phyloP scores from a whole-genome alignment of 1,140 invertebrate species.

The Whitmania pigra region DNA sequence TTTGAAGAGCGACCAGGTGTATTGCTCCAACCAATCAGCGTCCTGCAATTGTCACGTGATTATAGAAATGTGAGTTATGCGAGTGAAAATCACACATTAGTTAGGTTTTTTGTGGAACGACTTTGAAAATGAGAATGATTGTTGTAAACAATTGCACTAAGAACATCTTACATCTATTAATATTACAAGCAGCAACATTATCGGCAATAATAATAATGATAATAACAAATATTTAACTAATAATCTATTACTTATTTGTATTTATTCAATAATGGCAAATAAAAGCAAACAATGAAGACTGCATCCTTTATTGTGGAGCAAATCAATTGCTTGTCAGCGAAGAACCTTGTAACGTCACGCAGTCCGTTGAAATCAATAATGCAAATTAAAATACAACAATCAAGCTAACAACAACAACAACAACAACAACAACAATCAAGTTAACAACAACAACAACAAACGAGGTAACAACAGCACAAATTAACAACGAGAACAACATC shows the following conservation, averaged over 20 bases:
- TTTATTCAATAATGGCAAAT: background rate
- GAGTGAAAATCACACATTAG: background rate
- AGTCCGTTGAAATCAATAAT: background rate
- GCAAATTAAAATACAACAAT: too few species aligned
- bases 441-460: background rate
- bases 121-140: background rate
- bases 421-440: background rate
- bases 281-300: conserved; percentile 30
- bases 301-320: background rate
- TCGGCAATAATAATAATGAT: background rate
- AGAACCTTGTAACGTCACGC: background rate
- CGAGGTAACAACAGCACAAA: background rate
- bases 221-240: too few species aligned
- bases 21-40: conserved; percentile 91
- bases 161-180: background rate
- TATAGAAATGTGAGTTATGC: too few species aligned
- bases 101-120: background rate
- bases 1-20: conserved; percentile 95
- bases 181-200: background rate
- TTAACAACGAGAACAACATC: background rate
- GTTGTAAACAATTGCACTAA: background rate
- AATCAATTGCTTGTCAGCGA: background rate
- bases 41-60: conserved; percentile 51
- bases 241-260: too few species aligned
- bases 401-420: background rate